Base-by-base conservation (phyloP, 2,888 invertebrate species). In the Pollenia amentaria region DNA sequence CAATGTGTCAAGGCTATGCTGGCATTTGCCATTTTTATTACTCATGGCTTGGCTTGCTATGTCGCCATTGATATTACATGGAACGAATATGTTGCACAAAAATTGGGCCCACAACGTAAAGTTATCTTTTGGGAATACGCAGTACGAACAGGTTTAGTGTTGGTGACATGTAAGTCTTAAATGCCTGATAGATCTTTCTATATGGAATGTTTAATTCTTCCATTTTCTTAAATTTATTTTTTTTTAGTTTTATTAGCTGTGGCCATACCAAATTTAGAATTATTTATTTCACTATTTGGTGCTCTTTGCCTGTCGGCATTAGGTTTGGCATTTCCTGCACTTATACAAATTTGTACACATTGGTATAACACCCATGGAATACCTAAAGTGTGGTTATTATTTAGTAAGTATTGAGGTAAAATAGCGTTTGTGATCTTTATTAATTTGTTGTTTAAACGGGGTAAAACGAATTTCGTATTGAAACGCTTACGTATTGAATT, bases 21-120 rank as follows among this genome's bases (percentile, higher is more conserved):
- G 67, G 96, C 97, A 0, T 93, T 96, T 88, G 96, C 97, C 0
- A 98, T 99, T 89, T 98, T 96, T 93, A 96, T 99, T 77, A 97
- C 98, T 0, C 99, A 99, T 92, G 97, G 97, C 0, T 94, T 99
- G 48, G 98, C 99, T 90, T 97, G 98, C 93, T 99, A 99, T 93
- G 99, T 99, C 2, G 98, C 99, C 9, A 96, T 99, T 89, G 97
- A 97, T 90, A 98, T 99, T 88, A 94, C 97, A 64, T 98, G 98
- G 98, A 97, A 97, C 90, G 95, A 96, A 80, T 97, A 96, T 92
- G 93, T 97, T 10, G 93, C 94, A 16, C 94, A 94, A 10, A 94
- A 93, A 88, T 93, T 96, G 62, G 95, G 95, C 67, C 95, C 95
- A 90, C 95, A 94, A 92, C 94, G 95, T 7, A 94, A 94, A 88